phyloP scores from a whole-genome alignment of 1,140 invertebrate species.

The Trichomalopsis sarcophagae region DNA sequence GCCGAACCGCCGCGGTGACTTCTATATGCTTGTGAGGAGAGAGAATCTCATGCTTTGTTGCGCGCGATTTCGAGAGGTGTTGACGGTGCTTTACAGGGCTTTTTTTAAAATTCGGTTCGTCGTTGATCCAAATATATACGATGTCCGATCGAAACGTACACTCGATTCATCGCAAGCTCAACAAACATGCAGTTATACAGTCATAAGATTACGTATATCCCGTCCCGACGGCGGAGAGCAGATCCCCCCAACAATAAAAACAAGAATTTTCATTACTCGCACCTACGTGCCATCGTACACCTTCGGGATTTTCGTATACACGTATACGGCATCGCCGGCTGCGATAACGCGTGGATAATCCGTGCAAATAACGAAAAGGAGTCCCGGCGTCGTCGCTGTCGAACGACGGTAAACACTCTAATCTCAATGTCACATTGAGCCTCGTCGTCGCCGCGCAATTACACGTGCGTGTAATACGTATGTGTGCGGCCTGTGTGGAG shows the following conservation, averaged over 20 bases:
- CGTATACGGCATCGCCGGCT: neutral
- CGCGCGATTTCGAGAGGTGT: neutral
- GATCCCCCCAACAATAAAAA: no score
- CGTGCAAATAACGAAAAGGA: constrained; percentile 54
- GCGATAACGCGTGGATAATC: constrained; percentile 55
- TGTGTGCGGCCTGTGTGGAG: neutral
- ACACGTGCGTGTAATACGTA: neutral
- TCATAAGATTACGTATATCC: neutral
- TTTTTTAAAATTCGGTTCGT: neutral
- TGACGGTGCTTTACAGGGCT: neutral
- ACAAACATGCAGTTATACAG: neutral
- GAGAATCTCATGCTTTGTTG: neutral
- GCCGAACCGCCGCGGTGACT: neutral
- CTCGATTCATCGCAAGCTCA: neutral
- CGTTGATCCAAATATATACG: no score
- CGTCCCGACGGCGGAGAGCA: no score
- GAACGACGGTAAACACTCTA: constrained; percentile 51
- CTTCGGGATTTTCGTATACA: constrained; percentile 8
- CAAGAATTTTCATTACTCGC: constrained; percentile 10
- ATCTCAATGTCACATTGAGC: constrained; percentile 57
- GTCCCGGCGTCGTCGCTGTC: constrained; percentile 29
- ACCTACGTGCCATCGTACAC: neutral
- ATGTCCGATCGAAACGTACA: no score
- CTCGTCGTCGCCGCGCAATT: constrained; percentile 20
- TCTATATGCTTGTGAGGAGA: neutral